Evolutionary conservation across 2,888 invertebrate species (phyloP).

Genomic region (Spicauda simplicius): DNA sequence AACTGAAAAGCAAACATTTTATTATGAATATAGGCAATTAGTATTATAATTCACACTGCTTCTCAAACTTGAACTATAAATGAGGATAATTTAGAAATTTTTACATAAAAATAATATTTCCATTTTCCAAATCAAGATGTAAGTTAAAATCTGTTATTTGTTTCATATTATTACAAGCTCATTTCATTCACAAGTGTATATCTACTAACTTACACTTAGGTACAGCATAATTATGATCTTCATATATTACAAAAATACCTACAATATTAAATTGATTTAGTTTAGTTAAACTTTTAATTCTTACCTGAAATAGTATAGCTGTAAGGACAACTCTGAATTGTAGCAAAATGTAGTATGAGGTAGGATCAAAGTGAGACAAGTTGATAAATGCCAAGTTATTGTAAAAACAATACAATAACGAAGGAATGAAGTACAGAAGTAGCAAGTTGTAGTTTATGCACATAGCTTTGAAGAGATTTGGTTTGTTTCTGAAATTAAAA

Average conservation of each 20-base stretch:
- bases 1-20: constrained; percentile 83
- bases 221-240: no score
- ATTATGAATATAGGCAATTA: background rate
- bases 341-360: constrained; percentile 95
- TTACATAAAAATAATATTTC: no score
- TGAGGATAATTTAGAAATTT: no score
- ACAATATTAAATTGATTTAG: no score
- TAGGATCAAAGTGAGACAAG: constrained; percentile 96
- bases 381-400: constrained; percentile 97
- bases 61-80: no score
- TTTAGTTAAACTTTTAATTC: constrained; percentile 13
- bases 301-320: constrained; percentile 95
- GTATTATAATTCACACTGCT: no score
- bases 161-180: no score
- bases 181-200: no score
- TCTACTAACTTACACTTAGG: no score
- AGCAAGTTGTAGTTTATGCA: constrained; percentile 87
- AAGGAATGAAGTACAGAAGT: constrained; percentile 94
- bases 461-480: constrained; percentile 83
- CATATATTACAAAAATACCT: no score
- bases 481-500: constrained; percentile 85
- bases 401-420: constrained; percentile 96
- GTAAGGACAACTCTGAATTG: constrained; percentile 97
- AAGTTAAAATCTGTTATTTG: no score
- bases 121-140: no score